Base-by-base conservation (phyloP, 1,140 invertebrate species). In the Pseudachorutes palmiensis region DNA sequence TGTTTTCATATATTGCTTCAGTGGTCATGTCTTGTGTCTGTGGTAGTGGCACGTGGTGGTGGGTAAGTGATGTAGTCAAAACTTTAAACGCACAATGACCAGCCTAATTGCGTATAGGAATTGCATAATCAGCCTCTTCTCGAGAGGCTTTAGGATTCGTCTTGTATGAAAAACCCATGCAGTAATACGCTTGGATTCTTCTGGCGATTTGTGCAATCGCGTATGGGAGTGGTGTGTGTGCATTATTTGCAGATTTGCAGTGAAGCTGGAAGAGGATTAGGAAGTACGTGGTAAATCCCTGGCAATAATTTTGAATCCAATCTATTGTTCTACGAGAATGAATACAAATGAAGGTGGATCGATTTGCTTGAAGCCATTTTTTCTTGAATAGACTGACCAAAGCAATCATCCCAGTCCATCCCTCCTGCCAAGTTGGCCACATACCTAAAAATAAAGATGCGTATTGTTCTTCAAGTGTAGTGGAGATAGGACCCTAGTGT, bases 361-460 rank as follows among this genome's bases (percentile, higher is more conserved):
- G 9, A 12, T 45, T 45, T 19, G 36, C 36, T 45, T 45, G 9
- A 45, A 45, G 36, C 36, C 9, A 9, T 12, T 12, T 45, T 45
- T 19, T 45, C 36, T 45, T 45, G 9, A 45, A 45, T 45, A 45
- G 36, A 45, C 19, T 45, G 36, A 45, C 36, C 36, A 45, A 45
- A 55, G 5, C 51, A 55, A 55, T 55, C 51, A 55, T 14, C 51
- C 24, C 51, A 45, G 9, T 45, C 36, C 36, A 12, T 45, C 51
- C 51, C 51, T 55, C 51, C 51, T 55, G 51, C 51, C 24, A 55
- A 14, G 51, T 45, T 45, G 36, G 36, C 36, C 19, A 26, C 51
- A 55, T 14, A 22, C 14, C 24, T 55, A 14, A 55, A 55, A 55
- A 55, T 55, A 55, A 55, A 55, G 41, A 36, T 41, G 14, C 12